phyloP scores from a whole-genome alignment of 2,113 vertebrate genomes.

The Sula dactylatra region DNA sequence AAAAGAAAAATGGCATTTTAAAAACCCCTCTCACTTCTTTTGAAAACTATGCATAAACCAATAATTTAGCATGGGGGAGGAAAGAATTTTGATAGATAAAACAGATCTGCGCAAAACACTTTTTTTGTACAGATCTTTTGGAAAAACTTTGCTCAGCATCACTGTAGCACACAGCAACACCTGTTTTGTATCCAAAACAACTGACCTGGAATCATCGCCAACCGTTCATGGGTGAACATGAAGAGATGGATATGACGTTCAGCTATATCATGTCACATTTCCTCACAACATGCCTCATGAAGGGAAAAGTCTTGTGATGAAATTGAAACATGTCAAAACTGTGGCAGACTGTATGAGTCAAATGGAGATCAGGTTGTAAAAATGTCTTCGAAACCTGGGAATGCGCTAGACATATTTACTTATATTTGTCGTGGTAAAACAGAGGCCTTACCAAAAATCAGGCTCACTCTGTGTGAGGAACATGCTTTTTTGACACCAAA shows the following conservation, averaged over 20 bases:
- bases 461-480: not conserved
- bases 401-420: not conserved
- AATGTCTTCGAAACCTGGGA: not conserved
- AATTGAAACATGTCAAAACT: not conserved
- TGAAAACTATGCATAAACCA: not conserved
- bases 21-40: not conserved
- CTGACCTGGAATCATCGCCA: conserved; percentile 1
- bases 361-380: conserved; percentile 8
- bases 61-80: not conserved
- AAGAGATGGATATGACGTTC: not conserved
- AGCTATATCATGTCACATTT: not conserved
- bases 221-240: not conserved
- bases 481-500: not conserved
- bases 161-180: not conserved
- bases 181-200: not conserved
- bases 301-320: not conserved
- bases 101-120: not conserved
- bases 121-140: not conserved
- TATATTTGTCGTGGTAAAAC: not conserved
- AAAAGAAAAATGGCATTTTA: not conserved
- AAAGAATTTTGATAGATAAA: not conserved
- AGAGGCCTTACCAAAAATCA: not conserved
- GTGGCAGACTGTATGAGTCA: not conserved
- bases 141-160: not conserved
- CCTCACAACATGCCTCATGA: not conserved